Base-by-base conservation (phyloP, 2,797 vertebrate genomes). In the Darevskia mixta region DNA sequence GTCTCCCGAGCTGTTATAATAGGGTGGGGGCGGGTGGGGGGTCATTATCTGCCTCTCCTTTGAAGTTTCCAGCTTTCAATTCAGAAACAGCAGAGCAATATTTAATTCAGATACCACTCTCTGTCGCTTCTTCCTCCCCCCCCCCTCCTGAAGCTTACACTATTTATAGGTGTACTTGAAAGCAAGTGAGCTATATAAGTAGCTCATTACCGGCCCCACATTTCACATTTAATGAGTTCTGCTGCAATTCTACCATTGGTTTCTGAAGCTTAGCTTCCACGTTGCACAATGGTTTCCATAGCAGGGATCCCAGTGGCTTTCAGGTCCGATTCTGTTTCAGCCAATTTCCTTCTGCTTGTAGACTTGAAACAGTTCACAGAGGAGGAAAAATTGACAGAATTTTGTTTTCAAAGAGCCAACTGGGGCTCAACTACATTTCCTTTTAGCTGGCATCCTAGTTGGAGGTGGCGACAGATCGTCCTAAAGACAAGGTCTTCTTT, bases 91-190 rank as follows among this genome's bases (percentile, higher is more conserved):
- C 77, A 69, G 78, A 81, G 81, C 17, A 61, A 87, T 73, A 11
- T 81, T 86, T 87, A 79, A 76, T 86, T 84, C 87, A 82, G 20
- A 38, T 64, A 79, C 83, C 61, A 23, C 61, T 64, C 35, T 73
- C 72, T 35, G 32, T 73, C 13, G 20, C 72, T 38, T 17, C 8
- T 29, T 9, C 23, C 23, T 75, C 64, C 75, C 80, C 79, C 90
- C 67, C 45, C 66, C 89, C 82, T 49, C 86, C 91, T 67, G 58
- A 79, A 87, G 85, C 76, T 84, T 89, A 87, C 58, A 35, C 49
- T 84, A 20, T 88, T 93, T 91, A 83, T 82, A 89, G 83, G 79
- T 61, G 8, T 45, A 86, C 90, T 89, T 81, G 92, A 91, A 93
- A 91, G 58, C 2, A 0, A 29, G 32, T 82, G 89, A 87, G 83